A percentile compares a stretch with the other conserved stretches of the same genome.
phyloP scores from a whole-genome alignment of 2,113 vertebrate species.

The Tetrao urogallus region DNA sequence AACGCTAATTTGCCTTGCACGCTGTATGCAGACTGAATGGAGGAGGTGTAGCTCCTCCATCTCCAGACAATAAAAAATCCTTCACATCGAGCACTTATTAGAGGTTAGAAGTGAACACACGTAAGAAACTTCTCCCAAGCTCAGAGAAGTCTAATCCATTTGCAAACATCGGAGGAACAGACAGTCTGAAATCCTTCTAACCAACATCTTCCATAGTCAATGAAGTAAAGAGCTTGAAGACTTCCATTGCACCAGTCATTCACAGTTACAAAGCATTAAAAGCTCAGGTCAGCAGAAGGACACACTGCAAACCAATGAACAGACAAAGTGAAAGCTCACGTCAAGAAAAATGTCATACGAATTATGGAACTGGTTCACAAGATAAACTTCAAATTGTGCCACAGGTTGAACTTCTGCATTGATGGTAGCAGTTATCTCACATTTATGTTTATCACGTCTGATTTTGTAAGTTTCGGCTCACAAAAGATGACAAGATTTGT shows the following conservation, averaged over 20 bases:
- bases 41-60: background rate
- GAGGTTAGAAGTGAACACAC: background rate
- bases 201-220: background rate
- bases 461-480: background rate
- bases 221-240: background rate
- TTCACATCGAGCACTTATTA: background rate
- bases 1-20: background rate
- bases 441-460: background rate
- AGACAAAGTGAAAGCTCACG: background rate
- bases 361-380: background rate
- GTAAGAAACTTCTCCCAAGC: background rate
- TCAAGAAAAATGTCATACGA: background rate
- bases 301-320: background rate
- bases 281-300: background rate
- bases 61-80: background rate
- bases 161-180: background rate
- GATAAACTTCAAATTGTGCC: background rate
- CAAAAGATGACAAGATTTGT: background rate
- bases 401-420: background rate
- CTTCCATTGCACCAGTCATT: background rate
- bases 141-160: conserved; percentile 19
- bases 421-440: background rate
- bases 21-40: background rate
- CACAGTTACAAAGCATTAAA: background rate
- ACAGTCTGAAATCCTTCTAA: background rate